A percentile compares a stretch with the other conserved stretches of the same genome.
phyloP scores from a whole-genome alignment of 2,888 invertebrate species.

The Pandemis heparana region DNA sequence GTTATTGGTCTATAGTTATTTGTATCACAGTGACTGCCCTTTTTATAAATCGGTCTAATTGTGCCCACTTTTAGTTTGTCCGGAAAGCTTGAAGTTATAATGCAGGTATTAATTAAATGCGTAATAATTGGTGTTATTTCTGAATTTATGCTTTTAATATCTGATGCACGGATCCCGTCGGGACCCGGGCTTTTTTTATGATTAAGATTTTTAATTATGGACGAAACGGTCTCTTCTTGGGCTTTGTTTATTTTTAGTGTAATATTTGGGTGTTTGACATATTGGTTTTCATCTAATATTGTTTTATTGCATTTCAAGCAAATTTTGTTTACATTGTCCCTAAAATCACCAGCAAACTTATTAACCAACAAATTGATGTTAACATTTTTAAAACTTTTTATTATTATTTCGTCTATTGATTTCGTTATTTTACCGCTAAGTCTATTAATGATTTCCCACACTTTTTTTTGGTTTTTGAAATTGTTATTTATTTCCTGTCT shows the following conservation, averaged over 20 bases:
- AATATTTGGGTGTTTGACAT: not conserved
- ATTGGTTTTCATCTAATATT: not conserved
- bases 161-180: not conserved
- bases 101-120: not conserved
- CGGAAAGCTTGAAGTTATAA: not conserved
- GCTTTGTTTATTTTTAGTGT: not conserved
- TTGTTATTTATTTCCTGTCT: constrained; percentile 32
- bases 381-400: constrained; percentile 25
- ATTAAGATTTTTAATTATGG: not conserved
- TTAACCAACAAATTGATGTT: not conserved
- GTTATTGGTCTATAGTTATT: constrained; percentile 1
- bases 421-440: too few species aligned
- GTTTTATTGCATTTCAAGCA: not conserved
- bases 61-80: not conserved
- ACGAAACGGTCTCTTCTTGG: not conserved
- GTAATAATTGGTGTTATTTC: not conserved
- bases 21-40: not conserved
- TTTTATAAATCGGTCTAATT: not conserved
- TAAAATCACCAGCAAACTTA: not conserved
- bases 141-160: not conserved
- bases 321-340: not conserved
- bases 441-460: constrained; percentile 23
- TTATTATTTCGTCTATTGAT: too few species aligned
- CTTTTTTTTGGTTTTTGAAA: constrained; percentile 38
- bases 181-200: not conserved